phyloP scores from a whole-genome alignment of 1,140 invertebrate species.

The Drosophila pectinifera region DNA sequence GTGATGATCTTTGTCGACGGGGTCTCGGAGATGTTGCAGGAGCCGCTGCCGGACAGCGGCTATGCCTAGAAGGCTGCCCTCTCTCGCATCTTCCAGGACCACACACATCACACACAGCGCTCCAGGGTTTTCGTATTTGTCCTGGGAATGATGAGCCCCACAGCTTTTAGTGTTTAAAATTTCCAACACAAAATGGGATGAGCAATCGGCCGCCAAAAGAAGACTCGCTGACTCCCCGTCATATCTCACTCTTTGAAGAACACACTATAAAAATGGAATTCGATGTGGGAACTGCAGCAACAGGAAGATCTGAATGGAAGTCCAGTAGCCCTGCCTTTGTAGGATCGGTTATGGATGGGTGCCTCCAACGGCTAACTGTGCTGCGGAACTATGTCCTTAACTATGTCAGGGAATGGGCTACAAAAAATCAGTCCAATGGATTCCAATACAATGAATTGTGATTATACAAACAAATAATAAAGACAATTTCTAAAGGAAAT shows the following conservation, averaged over 20 bases:
- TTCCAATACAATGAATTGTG: not conserved
- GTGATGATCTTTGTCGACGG: slow-evolving; percentile 65
- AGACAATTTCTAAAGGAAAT: too few relatives aligned
- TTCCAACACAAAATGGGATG: not conserved
- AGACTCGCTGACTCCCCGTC: not conserved
- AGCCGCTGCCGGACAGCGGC: slow-evolving; percentile 8
- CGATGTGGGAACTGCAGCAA: not conserved
- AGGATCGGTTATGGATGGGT: too few relatives aligned
- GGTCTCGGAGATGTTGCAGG: slow-evolving; percentile 39
- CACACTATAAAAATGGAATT: not conserved
- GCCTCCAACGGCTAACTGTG: too few relatives aligned
- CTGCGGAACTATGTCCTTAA: too few relatives aligned
- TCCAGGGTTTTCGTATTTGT: not conserved
- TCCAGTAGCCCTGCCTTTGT: too few relatives aligned
- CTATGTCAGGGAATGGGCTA: too few relatives aligned
- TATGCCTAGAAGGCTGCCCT: slow-evolving; percentile 11
- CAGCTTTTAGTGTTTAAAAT: not conserved
- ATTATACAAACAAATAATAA: not conserved
- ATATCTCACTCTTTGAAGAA: not conserved
- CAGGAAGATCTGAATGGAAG: too few relatives aligned
- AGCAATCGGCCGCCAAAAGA: not conserved
- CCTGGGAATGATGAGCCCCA: not conserved
- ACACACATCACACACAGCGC: slow-evolving; percentile 6
- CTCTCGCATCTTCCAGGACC: not conserved
- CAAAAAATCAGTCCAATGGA: too few relatives aligned